Evolutionary conservation across 2,113 vertebrate species (phyloP).

Genomic region (Chiloscyllium plagiosum): DNA sequence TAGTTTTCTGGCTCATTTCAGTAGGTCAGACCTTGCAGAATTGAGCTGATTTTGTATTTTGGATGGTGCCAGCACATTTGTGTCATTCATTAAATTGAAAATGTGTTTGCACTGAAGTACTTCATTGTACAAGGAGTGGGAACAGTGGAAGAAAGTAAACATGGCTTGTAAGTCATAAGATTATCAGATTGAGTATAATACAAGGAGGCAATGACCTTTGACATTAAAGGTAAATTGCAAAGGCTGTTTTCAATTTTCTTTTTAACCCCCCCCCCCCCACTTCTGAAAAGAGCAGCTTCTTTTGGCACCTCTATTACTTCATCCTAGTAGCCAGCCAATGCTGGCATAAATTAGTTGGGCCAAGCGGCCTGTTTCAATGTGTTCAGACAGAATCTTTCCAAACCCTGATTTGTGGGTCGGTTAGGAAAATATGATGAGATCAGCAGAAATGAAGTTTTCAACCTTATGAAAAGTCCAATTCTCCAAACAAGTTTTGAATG

Average conservation of each 20-base stretch:
- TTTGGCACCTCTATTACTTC: neutral
- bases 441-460: too few relatives aligned
- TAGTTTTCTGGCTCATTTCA: slow-evolving; percentile 9
- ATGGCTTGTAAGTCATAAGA: neutral
- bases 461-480: too few relatives aligned
- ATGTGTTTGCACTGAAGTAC: neutral
- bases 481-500: too few relatives aligned
- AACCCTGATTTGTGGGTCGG: too few relatives aligned
- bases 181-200: neutral
- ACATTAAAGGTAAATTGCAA: neutral
- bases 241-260: neutral
- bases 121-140: neutral
- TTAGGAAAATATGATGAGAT: too few relatives aligned
- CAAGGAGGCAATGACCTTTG: neutral
- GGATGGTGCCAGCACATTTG: neutral
- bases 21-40: neutral
- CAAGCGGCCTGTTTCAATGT: neutral
- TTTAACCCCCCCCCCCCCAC: fast-evolving
- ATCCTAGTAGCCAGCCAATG: neutral
- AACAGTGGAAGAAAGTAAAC: neutral
- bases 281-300: neutral
- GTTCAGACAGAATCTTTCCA: too few relatives aligned
- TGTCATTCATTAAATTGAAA: slow-evolving; percentile 7
- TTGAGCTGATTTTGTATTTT: neutral
- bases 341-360: neutral